These are phyloP conservation scores for Pachyramphus minor DNA, from an alignment of 2,113 vertebrate species.

Conservation along the genomic window DNA sequence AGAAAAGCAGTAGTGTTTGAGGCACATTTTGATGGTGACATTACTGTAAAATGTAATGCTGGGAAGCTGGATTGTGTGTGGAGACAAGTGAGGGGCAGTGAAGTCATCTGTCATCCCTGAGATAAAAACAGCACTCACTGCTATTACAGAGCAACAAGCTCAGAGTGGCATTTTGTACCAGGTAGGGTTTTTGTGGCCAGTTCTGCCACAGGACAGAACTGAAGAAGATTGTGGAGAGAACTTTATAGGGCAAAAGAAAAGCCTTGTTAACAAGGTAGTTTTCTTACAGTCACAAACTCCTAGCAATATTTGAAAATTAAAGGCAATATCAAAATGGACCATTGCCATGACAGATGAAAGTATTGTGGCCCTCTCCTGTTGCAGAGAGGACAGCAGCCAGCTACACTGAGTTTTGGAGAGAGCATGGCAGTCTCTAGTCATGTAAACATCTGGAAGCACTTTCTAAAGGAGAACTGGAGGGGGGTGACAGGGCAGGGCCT, in stretches of 20 bases:
- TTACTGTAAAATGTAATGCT: neutral
- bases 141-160: neutral
- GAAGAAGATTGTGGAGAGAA: neutral
- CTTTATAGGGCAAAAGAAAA: neutral
- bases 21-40: neutral
- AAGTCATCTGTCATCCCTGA: neutral
- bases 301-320: neutral
- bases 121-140: neutral
- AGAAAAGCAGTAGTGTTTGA: neutral
- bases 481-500: neutral
- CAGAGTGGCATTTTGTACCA: neutral
- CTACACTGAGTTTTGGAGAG: neutral
- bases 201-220: neutral
- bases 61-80: neutral
- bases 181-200: neutral
- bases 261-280: neutral
- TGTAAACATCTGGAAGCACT: neutral
- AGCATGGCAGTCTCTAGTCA: accelerated
- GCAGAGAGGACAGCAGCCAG: neutral
- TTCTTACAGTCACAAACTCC: neutral
- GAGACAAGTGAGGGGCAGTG: neutral
- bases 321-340: neutral
- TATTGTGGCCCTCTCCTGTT: neutral
- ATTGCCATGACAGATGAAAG: neutral
- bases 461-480: neutral